phyloP scores from a whole-genome alignment of 2,113 vertebrate genomes.

The Thermophis baileyi region DNA sequence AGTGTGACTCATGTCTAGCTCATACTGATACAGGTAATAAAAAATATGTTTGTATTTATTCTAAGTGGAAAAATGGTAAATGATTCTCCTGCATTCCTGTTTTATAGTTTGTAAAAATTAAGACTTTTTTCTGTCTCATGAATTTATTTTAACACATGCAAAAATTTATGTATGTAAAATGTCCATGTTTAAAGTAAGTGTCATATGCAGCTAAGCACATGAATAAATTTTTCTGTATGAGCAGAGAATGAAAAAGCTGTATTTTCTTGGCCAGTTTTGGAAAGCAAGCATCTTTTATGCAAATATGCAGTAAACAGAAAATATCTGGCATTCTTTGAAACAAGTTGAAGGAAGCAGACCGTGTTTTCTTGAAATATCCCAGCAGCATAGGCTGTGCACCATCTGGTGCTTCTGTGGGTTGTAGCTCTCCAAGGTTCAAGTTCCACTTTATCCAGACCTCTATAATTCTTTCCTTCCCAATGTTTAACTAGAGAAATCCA shows the following conservation, averaged over 20 bases:
- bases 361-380: constrained; percentile 47
- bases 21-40: neutral
- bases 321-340: constrained; percentile 57
- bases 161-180: constrained; percentile 30
- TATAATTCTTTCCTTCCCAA: neutral
- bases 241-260: constrained; percentile 17
- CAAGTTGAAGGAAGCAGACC: constrained; percentile 42
- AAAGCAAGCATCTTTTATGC: constrained; percentile 53
- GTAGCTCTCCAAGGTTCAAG: constrained; percentile 30
- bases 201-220: neutral
- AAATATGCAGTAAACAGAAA: constrained; percentile 51
- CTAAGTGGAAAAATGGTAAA: neutral
- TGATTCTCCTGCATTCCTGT: neutral
- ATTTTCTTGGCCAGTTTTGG: constrained; percentile 49
- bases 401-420: constrained; percentile 53
- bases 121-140: neutral
- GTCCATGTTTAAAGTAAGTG: constrained; percentile 33
- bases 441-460: neutral
- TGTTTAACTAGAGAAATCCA: neutral
- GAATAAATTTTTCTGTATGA: constrained; percentile 30
- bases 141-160: neutral
- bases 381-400: constrained; percentile 61
- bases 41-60: neutral
- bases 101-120: neutral
- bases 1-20: neutral